Evolutionary conservation across 1,140 invertebrate species (phyloP), one percentile per base, ranked within the genome.

Genomic region (Lepidurus apus): DNA sequence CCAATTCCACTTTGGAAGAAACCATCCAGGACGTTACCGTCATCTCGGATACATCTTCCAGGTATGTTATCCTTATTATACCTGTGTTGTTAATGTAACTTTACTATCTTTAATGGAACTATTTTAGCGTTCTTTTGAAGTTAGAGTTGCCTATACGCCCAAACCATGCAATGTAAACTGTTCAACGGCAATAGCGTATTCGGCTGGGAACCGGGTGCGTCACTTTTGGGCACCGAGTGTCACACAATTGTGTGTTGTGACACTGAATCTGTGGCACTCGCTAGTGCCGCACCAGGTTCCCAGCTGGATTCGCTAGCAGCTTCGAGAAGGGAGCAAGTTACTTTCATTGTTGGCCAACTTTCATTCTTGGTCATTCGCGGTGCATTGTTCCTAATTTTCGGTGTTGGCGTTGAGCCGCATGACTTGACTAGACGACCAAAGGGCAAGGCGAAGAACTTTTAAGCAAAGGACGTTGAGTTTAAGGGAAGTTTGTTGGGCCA

Each of bases 1-100:
- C 42, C 43, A 45, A 47, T 11, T 75, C 75, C 21, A 75, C 75
- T 1, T 76, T 78, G 76, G 79, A 80, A 74, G 79, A 80, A 73
- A 80, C 76, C n/a, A 78, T 80, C 42, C 75, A 77, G 17, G 79
- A 80, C 24, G 77, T 80, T 73, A 77, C 43, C 42, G 44, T 77
- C n/a, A 78, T 77, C 8, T 73, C 76, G 7, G 77, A 74, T 7
- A 47, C 43, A 42, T 77, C 79, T n/a, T 75, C 75, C 13, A 47
- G 79, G 79, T 80, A 80, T 7, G 74, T 44, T 42, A 65, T 3
- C 8, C 10, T n/a, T 34, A 34, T 34, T 34, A 2, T 7, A 1
- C 53, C 21, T 21, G 26, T n/a, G n/a, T n/a, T n/a, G n/a, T 26
- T 26, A 26, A 26, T 26, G 0, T 26, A 26, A 26, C 26, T 1